Evolutionary conservation across 2,797 vertebrate genomes (phyloP), one percentile per base, ranked within the genome.

Genomic region (Mico argentatus): DNA sequence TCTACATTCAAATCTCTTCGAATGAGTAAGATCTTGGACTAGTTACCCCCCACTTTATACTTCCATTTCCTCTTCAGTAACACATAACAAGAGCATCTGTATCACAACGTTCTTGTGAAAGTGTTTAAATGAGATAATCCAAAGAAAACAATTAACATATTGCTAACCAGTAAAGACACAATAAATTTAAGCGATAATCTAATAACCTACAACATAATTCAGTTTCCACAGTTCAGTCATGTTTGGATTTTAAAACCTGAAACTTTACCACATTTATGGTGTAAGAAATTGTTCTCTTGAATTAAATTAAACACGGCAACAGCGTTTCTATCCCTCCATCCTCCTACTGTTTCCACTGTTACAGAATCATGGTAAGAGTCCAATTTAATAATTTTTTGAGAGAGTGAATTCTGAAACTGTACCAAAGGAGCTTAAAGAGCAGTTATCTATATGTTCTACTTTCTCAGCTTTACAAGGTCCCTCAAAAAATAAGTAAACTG

Each of bases 71-170:
- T 79, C 46, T 67, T 79, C 13, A 30, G 33, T 83, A 95, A 95
- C 70, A 93, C 0, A 90, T 46, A 36, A 90, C 36, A 87, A 82
- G 3, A 72, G 33, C 7, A 41, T 39, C 12, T 76, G 41, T 83
- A 44, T 55, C 22, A 75, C 11, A 59, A 73, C 6, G 26, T 92
- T 91, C 75, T 88, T 72, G 13, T 27, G 46, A 81, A 59, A 44
- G 19, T 59, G 44, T 57, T 94, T 91, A 92, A 57, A 52, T 75
- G 39, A 91, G 22, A 55, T 41, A 79, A 90, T 12, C 7, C 33
- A 92, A 52, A 93, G 76, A 94, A 96, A 94, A 20, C 59, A 96
- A 88, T 72, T 72, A 88, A 72, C 15, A 82, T 48, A 92, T 7
- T 83, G 44, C 72, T 44, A 94, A 59, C 17, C n/a, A 95, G 26